Evolutionary conservation across 2,113 vertebrate species (phyloP), one percentile per base, ranked within the genome.

Genomic region (Solea senegalensis): DNA sequence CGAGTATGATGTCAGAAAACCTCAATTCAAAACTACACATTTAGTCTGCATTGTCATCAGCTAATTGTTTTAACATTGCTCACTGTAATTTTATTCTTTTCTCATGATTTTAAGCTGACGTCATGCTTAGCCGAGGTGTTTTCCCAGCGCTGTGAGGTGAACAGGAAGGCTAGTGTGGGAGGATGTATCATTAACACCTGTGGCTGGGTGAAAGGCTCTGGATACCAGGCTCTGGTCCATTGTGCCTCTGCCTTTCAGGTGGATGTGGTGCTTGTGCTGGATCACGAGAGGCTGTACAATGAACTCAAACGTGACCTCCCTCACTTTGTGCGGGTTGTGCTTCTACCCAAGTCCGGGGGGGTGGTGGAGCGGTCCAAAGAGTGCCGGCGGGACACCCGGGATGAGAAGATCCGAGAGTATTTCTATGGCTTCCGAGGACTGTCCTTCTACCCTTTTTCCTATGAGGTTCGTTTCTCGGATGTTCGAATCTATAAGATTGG

Each of bases 181-280:
- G 98, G 98, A 83, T 99, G 98, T 5, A 95, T 99, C 87, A 99
- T 99, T 80, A 99, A 99, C 90, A 98, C 97, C 2, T 99, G 97
- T 0, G 98, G 98, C 80, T 99, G 97, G 98, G 98, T 99, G 76
- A 98, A 98, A 76, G 96, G 97, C 74, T 97, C 96, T 82, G 98
- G 98, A 3, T 99, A 99, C 89, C 97, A 99, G 87, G 98, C 97
- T 0, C 90, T 99, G 82, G 96, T 99, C 41, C 97, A 99, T 7
- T 96, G 96, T 0, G 97, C 98, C 16, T 97, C 97, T 0, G 97
- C 97, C 63, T 99, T 99, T 8, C 95, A 99, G 90, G 98, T 99
- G 74, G 97, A 99, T 0, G 97, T 99, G 55, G 97, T 99, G 12
- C 93, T 97, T 69, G 98, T 99, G 63, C 92, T 99, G 81, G 98